Evolutionary conservation across 2,113 vertebrate species (phyloP), one percentile per base, ranked within the genome.

Genomic region (Romanogobio albipinnatus): DNA sequence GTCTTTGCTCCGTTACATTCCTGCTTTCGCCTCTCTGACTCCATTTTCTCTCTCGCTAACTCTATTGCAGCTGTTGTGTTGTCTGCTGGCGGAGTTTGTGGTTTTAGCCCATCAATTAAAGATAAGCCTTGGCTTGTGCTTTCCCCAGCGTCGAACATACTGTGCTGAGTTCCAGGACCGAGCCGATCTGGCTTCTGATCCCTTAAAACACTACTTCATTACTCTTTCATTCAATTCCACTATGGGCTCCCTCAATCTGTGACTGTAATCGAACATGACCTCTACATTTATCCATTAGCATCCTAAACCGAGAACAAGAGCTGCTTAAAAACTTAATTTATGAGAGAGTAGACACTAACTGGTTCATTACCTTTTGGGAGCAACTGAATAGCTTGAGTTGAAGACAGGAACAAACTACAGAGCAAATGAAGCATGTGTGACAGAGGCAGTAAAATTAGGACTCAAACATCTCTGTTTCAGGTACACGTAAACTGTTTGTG

Each of bases 21-120:
- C 13, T 29, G 4, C 74, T 9, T 26, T 33, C 4, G 9, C 51
- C 74, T 61, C 26, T 51, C 58, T 77, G 5, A 43, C 56, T 66
- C 43, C 2, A 62, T 62, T 61, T 68, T 36, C 9, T 74, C 22
- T 79, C 76, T 59, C n/a, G 2, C 49, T 49, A 17, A 15, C 47
- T 77, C 80, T 70, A n/a, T 33, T 84, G 87, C 86, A 90, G 90
- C 84, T 87, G 85, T 88, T 89, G 66, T 88, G 80, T 76, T 81
- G 66, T 84, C 64, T 64, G 53, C 39, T 80, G 19, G 51, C 15
- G 1, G 59, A 56, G 9, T 64, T 80, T 70, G 36, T 70, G 19
- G 86, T 73, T 76, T 85, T 82, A 62, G 62, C 51, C 10, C 61
- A 85, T 85, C 71, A 77, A 82, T 84, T 81, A 36, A 87, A 76